phyloP scores from a whole-genome alignment of 2,797 vertebrate species.

The Mycteria americana region DNA sequence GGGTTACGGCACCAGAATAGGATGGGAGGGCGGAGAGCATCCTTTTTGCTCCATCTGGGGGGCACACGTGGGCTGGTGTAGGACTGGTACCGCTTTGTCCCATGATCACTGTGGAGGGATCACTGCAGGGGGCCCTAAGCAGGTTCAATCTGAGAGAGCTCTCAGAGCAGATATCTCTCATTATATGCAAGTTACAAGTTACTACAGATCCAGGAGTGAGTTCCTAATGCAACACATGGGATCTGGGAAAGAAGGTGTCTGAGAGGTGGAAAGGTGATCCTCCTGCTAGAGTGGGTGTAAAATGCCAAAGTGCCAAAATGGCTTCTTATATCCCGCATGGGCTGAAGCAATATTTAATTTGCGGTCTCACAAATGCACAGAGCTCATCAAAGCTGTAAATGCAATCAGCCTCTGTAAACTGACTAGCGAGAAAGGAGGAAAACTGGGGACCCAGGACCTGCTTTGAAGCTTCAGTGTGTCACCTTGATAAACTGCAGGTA shows the following conservation, averaged over 20 bases:
- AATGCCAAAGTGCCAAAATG: not conserved
- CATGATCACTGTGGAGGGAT: not conserved
- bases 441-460: not conserved
- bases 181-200: not conserved
- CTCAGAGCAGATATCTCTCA: not conserved
- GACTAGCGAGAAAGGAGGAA: not conserved
- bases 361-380: not conserved
- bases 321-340: fast-evolving
- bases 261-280: not conserved
- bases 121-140: not conserved
- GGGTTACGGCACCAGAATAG: not conserved
- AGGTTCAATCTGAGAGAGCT: not conserved
- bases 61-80: fast-evolving
- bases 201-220: not conserved
- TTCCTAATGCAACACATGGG: not conserved
- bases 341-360: not conserved
- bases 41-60: not conserved
- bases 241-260: not conserved
- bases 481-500: not conserved
- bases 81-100: not conserved
- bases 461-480: not conserved
- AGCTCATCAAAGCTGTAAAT: not conserved
- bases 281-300: not conserved
- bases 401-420: not conserved
- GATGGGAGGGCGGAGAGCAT: not conserved